Evolutionary conservation across 2,113 vertebrate genomes (phyloP).

Genomic region (Grammatotria lemairii): DNA sequence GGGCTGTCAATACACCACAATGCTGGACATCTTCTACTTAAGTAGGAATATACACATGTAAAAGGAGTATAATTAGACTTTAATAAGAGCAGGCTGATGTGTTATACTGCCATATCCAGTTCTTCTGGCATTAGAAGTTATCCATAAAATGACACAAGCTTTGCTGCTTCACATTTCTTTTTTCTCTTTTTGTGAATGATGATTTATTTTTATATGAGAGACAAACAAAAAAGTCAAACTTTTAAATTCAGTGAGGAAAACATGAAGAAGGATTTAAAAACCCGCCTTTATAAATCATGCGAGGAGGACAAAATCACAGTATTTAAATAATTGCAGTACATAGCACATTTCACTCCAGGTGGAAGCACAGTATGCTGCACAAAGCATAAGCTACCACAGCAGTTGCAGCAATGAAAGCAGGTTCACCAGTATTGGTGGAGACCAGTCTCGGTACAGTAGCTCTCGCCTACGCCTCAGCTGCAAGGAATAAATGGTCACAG

Average conservation of each 20-base stretch:
- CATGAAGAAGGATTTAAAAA: conserved; percentile 19
- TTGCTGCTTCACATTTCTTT: neutral
- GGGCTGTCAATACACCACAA: conserved; percentile 1
- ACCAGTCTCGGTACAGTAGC: neutral
- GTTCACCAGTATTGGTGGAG: neutral
- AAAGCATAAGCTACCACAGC: neutral
- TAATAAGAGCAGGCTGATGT: neutral
- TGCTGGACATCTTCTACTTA: neutral
- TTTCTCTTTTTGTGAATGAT: neutral
- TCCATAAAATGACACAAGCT: neutral
- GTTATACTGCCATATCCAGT: neutral
- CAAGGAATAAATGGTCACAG: neutral
- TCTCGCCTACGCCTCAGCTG: neutral
- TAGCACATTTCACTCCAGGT: neutral
- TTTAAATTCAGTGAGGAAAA: conserved; percentile 58
- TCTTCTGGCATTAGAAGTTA: neutral
- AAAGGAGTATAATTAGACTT: conserved; percentile 1
- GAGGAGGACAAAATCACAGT: neutral
- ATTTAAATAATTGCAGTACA: neutral
- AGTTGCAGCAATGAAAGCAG: neutral
- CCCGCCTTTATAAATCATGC: neutral
- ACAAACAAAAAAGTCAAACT: conserved; percentile 21
- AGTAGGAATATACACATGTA: neutral
- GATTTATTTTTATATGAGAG: neutral
- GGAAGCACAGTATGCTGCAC: neutral